Base-by-base conservation (phyloP, 2,888 invertebrate genomes). In the Drosophila atripex region DNA sequence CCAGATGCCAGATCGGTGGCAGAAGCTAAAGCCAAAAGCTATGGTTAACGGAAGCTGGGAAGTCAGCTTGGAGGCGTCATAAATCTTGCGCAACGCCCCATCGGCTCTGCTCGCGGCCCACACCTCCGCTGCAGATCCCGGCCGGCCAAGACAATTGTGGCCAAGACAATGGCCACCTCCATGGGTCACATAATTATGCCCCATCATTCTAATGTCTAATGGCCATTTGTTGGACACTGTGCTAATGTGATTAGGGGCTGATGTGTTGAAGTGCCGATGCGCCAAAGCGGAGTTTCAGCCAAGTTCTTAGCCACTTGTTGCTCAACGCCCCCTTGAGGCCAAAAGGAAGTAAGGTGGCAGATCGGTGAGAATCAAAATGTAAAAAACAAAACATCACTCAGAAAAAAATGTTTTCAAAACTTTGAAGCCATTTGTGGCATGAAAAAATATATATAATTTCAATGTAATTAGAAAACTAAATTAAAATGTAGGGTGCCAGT, bases 41-140 rank as follows among this genome's bases (percentile, higher is more conserved):
- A 71, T 41, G 50, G 60, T 23, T 82, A 82, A 68, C 82, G 82
- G 82, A 82, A 86, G 75, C 57, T 56, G 49, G 50, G 49, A 46
- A 49, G 28, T 21, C 32, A 16, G 14, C 30, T 54, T 32, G 58
- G 60, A 84, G 86, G 86, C 80, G 85, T 74, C 78, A 83, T 83
- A 84, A 83, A 83, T 83, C 84, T 86, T 82, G 80, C 73, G 78
- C 78, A 86, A 86, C 71, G 86, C 56, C 85, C 80, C 86, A 82
- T 86, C 80, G 84, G 74, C 66, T 59, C 45, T 69, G 56, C 71
- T 66, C 60, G 57, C 64, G 64, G 72, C 25, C 71, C 71, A 84
- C 72, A 75, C 70, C 77, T 77, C 61, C 32, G 25, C 66, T 71
- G 64, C 61, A 30, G 60, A 41, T 60, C 16, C 63, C 49, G 41